Conservation (phyloP, 2,888 invertebrate species). For the Elmis aenea region DNA sequence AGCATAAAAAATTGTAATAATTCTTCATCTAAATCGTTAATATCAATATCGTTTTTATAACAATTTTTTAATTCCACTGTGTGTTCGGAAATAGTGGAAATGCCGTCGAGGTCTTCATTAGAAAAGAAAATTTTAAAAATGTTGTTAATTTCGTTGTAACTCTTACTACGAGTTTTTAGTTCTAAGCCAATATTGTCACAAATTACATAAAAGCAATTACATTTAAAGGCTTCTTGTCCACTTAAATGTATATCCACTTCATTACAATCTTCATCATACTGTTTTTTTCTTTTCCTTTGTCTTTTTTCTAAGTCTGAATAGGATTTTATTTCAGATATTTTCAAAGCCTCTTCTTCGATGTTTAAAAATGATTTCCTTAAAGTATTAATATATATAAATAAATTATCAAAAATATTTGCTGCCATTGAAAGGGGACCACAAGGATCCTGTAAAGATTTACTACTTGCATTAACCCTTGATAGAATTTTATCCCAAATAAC, state of each 20-base stretch:
- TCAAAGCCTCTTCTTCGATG: slow-evolving; percentile 1
- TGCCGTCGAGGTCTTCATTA: background rate
- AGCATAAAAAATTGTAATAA: background rate
- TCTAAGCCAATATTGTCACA: background rate
- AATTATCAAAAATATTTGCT: slow-evolving; percentile 2
- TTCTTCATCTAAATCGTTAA: background rate
- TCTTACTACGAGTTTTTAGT: background rate
- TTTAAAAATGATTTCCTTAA: slow-evolving; percentile 1
- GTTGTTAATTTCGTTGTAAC: background rate
- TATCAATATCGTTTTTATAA: background rate
- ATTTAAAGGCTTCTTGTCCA: background rate
- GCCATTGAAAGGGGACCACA: background rate
- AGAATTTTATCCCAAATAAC: slow-evolving; percentile 1
- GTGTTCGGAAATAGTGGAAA: background rate
- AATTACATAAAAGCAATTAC: background rate
- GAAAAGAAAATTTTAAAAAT: background rate
- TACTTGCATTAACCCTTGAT: slow-evolving; percentile 1
- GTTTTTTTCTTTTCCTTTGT: background rate
- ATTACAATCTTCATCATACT: slow-evolving; percentile 1
- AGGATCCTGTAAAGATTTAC: slow-evolving; percentile 1
- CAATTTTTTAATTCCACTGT: background rate
- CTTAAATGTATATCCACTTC: background rate
- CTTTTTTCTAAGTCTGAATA: slow-evolving; percentile 1
- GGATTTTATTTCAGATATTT: slow-evolving; percentile 1
- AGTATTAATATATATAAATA: background rate